Base-by-base conservation (phyloP, 1,140 invertebrate genomes). In the Pteromalus puparum region DNA sequence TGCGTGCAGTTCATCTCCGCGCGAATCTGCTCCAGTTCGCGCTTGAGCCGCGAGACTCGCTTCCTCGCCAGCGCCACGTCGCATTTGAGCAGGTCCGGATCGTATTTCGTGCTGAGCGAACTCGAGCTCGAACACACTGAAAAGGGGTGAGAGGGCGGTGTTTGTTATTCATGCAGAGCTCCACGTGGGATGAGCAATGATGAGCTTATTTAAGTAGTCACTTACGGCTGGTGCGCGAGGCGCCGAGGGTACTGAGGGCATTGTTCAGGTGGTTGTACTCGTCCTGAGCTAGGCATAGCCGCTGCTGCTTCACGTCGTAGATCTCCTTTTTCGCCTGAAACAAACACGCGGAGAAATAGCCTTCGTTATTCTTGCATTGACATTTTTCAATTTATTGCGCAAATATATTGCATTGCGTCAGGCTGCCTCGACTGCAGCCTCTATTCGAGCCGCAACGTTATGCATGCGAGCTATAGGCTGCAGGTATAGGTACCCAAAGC, bases 291-390 rank as follows among this genome's bases (percentile, higher is more conserved):
- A 99, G 93, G 88, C 96, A 96, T 79, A 99, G 93, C 90, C 98
- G 95, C 93, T 99, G 97, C 91, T 98, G 97, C 93, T 99, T 99
- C 61, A 99, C 96, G 93, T 98, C 97, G 92, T 97, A 98, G 90
- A 99, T 99, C 93, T 99, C 98, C 92, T 98, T 97, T 93, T 99
- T 99, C 82, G 98, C 98, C 97, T 98, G 94, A 7, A 95, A 95
- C 87, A 7, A 95, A 95, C 87, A 92, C 88, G 89, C 82, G 86
- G 67, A 70, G 28, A 70, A 70, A 30, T 5, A 13, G 30, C 30
- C 30, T 34, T 34, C 3, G 6, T 34, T 34, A 34, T 34, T n/a
- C n/a, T n/a, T 34, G 30, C 30, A 34, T 34, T 0, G 30, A 34
- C 30, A 0, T 6, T 34, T 34, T 34, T 34, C 4, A 34, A 34